Percentiles rank a stretch among this genome's conserved stretches.
Conservation (phyloP, 2,888 invertebrate genomes). For the Panorpa germanica region DNA sequence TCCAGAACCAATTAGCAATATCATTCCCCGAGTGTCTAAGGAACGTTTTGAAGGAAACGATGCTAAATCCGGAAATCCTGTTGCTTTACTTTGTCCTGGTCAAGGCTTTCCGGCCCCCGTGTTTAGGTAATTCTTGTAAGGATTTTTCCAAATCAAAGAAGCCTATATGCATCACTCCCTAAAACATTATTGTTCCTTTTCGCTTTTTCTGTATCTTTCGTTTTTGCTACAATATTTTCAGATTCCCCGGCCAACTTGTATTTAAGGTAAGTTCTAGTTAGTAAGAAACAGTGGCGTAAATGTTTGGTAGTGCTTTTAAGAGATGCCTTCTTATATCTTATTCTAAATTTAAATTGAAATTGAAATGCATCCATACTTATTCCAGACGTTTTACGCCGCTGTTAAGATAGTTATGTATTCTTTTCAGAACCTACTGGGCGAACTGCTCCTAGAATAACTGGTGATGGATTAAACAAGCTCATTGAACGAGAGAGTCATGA, state of each 20-base stretch:
- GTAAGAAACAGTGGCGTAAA: background rate
- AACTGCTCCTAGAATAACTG: conserved; percentile 41
- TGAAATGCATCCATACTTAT: too few relatives aligned
- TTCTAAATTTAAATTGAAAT: too few relatives aligned
- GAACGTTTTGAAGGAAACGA: conserved; percentile 33
- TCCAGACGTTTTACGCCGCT: conserved; percentile 3
- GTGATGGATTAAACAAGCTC: conserved; percentile 33
- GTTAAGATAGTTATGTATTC: conserved; percentile 7
- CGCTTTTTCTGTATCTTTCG: conserved; percentile 1
- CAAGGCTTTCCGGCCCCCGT: conserved; percentile 34
- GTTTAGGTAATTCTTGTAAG: conserved; percentile 27
- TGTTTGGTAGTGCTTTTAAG: too few relatives aligned
- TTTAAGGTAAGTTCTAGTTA: background rate
- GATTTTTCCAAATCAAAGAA: too few relatives aligned
- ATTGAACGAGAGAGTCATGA: conserved; percentile 20
- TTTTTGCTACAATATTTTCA: background rate
- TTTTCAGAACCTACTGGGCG: conserved; percentile 46
- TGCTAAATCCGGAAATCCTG: conserved; percentile 13
- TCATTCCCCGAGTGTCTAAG: conserved; percentile 28
- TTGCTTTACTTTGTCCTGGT: conserved; percentile 30
- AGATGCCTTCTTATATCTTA: too few relatives aligned
- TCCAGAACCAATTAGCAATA: conserved; percentile 32
- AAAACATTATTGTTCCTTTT: too few relatives aligned
- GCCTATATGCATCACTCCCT: too few relatives aligned
- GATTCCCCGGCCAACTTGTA: background rate